Percentiles rank a stretch among this genome's conserved stretches.
Conservation (phyloP, 2,113 vertebrate species). For the Hippolais icterina region DNA sequence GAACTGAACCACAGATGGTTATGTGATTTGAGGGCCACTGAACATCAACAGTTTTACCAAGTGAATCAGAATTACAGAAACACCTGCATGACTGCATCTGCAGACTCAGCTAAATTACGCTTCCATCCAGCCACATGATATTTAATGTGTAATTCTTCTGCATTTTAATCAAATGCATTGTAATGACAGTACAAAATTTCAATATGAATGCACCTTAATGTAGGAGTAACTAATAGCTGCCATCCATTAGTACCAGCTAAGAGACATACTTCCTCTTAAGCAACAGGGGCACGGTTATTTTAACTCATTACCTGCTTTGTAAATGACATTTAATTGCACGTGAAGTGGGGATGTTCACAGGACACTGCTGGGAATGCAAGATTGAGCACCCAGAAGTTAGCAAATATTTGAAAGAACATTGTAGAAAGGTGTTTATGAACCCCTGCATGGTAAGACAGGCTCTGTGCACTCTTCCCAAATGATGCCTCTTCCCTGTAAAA, state of each 20-base stretch:
- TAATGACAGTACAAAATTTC: slow-evolving; percentile 37
- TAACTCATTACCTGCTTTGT: slow-evolving; percentile 49
- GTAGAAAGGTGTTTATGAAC: background rate
- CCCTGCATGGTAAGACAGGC: background rate
- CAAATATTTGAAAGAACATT: background rate
- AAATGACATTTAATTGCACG: background rate
- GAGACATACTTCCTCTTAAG: background rate
- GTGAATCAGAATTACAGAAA: slow-evolving; percentile 45
- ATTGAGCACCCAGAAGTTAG: background rate
- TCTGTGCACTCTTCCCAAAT: background rate
- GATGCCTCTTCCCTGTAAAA: background rate
- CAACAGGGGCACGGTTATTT: background rate
- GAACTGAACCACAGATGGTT: slow-evolving; percentile 43
- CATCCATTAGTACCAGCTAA: slow-evolving; percentile 30
- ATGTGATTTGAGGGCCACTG: slow-evolving; percentile 53
- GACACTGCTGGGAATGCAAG: background rate
- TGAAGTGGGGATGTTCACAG: background rate
- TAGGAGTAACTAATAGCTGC: slow-evolving; percentile 44
- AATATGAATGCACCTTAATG: slow-evolving; percentile 63
- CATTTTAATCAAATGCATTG: slow-evolving; percentile 56
- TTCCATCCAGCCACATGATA: slow-evolving; percentile 34
- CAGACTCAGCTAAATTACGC: slow-evolving; percentile 54
- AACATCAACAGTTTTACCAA: slow-evolving; percentile 23
- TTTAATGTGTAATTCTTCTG: slow-evolving; percentile 45
- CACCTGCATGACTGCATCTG: slow-evolving; percentile 66